Base-by-base conservation (phyloP, 2,797 vertebrate genomes). In the Poeciliopsis gracilis region DNA sequence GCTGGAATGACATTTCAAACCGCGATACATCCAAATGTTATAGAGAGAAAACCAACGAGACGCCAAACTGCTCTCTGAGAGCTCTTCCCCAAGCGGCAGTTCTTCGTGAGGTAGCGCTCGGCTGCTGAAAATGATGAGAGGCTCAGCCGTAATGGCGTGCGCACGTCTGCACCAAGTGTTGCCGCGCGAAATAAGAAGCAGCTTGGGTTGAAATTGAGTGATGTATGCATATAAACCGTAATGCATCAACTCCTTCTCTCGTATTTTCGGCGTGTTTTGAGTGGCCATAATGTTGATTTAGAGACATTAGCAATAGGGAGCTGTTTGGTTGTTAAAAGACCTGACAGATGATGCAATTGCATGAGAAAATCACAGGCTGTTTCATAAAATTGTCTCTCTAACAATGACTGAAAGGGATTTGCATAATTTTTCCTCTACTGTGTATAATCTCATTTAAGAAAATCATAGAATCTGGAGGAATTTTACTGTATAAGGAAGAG, bases 1-100 rank as follows among this genome's bases (percentile, higher is more conserved):
- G 88, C 82, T 84, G 83, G 87, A 91, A 90, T 91, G 91, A 88
- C 91, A 88, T 94, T 94, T 93, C 87, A 91, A 91, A 91, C 83
- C 82, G 80, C 7, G 83, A 78, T 77, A 78, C 82, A 46, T 46
- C 91, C 79, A 92, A 93, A 92, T 87, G 86, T 90, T 89, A 81
- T 63, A 76, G 80, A 75, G 82, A 80, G 77, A 75, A 70, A 76
- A 70, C 90, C 81, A 89, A 86, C 90, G 89, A 89, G 85, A 87
- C 81, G 81, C 77, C 82, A 57, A 82, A 85, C 82, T 77, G 76
- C 20, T 77, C 86, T 90, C 79, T 80, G 82, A 81, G 84, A 92
- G 88, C 82, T 78, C 72, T 78, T 79, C 49, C 77, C 78, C 77
- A 76, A 57, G 87, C 81, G 75, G 84, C 67, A 72, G 87, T 79